Conservation (phyloP, 2,113 vertebrate genomes). For the Delphinapterus leucas region DNA sequence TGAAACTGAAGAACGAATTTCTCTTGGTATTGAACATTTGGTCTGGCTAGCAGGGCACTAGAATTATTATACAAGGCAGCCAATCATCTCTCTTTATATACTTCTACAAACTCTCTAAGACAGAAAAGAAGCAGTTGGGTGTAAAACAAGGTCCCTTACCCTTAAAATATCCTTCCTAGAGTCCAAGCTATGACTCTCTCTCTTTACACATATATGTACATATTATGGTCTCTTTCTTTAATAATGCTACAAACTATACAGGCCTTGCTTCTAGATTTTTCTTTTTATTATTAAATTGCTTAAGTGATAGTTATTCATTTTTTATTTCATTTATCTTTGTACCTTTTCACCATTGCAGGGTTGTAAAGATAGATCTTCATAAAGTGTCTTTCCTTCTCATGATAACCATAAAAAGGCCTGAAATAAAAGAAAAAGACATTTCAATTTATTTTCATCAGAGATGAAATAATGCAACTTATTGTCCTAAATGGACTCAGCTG, state of each 20-base stretch:
- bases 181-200: background rate
- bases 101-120: background rate
- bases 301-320: constrained; percentile 16
- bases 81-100: background rate
- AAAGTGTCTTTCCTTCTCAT: constrained; percentile 95
- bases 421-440: constrained; percentile 72
- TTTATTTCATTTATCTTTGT: constrained; percentile 61
- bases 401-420: constrained; percentile 98
- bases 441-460: constrained; percentile 59
- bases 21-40: constrained; percentile 9
- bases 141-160: background rate
- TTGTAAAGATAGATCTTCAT: constrained; percentile 99
- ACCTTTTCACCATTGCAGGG: constrained; percentile 99
- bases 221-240: constrained; percentile 14
- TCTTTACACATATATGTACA: background rate
- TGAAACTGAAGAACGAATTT: constrained; percentile 14
- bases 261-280: background rate
- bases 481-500: background rate
- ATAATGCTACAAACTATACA: constrained; percentile 1
- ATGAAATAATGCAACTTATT: constrained; percentile 48
- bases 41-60: background rate
- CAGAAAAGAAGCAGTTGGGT: background rate
- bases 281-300: constrained; percentile 45
- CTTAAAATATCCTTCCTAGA: constrained; percentile 21
- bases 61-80: background rate